A percentile compares a stretch with the other conserved stretches of the same genome.
Conservation (phyloP, 2,113 vertebrate species). For the Rallus limicola region DNA sequence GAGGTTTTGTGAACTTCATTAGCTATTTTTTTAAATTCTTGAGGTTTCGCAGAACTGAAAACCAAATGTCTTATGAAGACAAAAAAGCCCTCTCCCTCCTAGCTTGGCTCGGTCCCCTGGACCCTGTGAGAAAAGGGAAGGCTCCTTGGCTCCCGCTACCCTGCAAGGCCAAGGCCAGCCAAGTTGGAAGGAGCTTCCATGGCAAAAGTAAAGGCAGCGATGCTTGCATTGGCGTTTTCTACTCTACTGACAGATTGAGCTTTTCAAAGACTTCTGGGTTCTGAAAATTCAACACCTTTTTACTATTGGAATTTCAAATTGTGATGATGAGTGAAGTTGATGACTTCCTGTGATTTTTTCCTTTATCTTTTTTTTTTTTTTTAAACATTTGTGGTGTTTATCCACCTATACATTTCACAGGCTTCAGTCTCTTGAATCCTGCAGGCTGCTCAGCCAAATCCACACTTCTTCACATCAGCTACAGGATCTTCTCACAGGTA, state of each 20-base stretch:
- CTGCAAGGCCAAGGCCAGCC: not conserved
- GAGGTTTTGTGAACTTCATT: slow-evolving; percentile 65
- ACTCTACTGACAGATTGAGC: not conserved
- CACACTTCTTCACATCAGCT: not conserved
- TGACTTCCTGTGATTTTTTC: not conserved
- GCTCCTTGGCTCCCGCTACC: slow-evolving; percentile 5
- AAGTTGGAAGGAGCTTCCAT: slow-evolving; percentile 19
- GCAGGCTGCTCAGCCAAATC: not conserved
- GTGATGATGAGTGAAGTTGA: not conserved
- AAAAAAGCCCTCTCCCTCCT: slow-evolving; percentile 31
- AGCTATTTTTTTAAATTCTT: slow-evolving; percentile 49
- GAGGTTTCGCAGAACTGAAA: slow-evolving; percentile 60
- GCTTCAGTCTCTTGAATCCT: not conserved
- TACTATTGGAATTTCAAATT: slow-evolving; percentile 3
- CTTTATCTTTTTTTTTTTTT: accelerated
- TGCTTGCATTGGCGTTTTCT: slow-evolving; percentile 11
- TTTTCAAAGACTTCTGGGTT: not conserved
- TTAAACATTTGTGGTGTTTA: not conserved
- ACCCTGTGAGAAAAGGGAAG: slow-evolving; percentile 37
- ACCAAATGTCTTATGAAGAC: slow-evolving; percentile 36
- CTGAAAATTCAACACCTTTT: slow-evolving; percentile 1
- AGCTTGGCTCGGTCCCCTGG: slow-evolving; percentile 17
- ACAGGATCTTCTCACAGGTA: not conserved
- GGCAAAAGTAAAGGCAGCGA: not conserved
- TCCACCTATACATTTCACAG: not conserved